Evolutionary conservation across 2,888 invertebrate genomes (phyloP).

Genomic region (Xestoiulus laeticollis): DNA sequence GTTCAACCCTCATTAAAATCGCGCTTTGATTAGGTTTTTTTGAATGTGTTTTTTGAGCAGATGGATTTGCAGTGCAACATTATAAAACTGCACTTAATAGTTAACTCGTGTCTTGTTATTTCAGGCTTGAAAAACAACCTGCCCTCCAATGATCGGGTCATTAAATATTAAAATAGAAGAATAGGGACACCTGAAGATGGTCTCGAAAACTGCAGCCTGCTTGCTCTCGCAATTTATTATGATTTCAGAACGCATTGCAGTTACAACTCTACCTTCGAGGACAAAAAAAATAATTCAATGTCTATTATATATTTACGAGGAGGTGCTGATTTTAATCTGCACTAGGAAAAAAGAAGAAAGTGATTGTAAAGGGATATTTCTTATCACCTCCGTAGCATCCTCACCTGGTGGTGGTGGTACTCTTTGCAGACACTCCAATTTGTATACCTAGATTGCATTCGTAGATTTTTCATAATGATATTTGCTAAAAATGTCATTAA

Average conservation of each 20-base stretch:
- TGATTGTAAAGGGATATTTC: slow-evolving; percentile 18
- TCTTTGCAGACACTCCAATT: neutral
- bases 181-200: slow-evolving; percentile 26
- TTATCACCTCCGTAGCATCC: neutral
- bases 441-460: neutral
- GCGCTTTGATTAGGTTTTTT: neutral
- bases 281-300: neutral
- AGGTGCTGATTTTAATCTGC: neutral
- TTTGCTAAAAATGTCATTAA: neutral
- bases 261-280: neutral
- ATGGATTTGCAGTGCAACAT: neutral
- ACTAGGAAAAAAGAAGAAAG: neutral
- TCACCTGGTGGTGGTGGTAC: neutral
- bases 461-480: neutral
- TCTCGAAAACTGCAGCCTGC: neutral
- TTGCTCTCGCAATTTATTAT: neutral
- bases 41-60: neutral
- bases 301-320: neutral
- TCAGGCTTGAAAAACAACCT: neutral
- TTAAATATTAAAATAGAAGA: slow-evolving; percentile 9
- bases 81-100: slow-evolving; percentile 18
- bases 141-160: neutral
- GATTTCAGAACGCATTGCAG: neutral
- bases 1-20: neutral
- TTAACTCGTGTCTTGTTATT: neutral